Evolutionary conservation across 2,888 invertebrate genomes (phyloP).

Genomic region (Apamea monoglypha): DNA sequence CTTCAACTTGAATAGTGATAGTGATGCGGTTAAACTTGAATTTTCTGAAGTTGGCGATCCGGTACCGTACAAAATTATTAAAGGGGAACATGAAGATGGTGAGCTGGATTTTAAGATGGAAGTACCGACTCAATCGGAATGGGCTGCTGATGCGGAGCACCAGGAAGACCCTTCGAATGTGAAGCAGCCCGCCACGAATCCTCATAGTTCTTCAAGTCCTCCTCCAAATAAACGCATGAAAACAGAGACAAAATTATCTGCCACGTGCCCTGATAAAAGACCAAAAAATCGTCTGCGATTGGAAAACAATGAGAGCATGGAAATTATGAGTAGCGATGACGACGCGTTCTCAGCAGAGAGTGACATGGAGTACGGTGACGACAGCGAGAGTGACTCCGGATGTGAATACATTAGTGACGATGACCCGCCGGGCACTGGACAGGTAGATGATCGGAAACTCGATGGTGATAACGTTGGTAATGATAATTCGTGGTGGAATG

Average conservation of each 20-base stretch:
- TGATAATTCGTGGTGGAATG: not conserved
- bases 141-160: not conserved
- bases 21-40: slow-evolving; percentile 14
- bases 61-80: slow-evolving; percentile 11
- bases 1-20: not conserved
- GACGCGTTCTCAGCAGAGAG: slow-evolving; percentile 29
- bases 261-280: not conserved
- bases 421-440: not conserved
- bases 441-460: not conserved
- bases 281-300: slow-evolving; percentile 12
- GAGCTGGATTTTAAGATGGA: slow-evolving; percentile 1
- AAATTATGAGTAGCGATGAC: slow-evolving; percentile 26
- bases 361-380: slow-evolving; percentile 14
- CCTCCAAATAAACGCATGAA: slow-evolving; percentile 3
- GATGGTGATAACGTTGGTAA: not conserved
- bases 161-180: slow-evolving; percentile 19
- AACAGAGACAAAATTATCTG: not conserved
- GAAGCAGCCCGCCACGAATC: not conserved
- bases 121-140: not conserved
- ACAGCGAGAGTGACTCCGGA: slow-evolving; percentile 14
- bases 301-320: slow-evolving; percentile 28
- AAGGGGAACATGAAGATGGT: not conserved
- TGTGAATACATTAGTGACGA: slow-evolving; percentile 23
- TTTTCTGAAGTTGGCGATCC: slow-evolving; percentile 26
- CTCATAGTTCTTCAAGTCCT: not conserved